Base-by-base conservation (phyloP, 2,888 invertebrate genomes). In the Ctenicera cuprea region DNA sequence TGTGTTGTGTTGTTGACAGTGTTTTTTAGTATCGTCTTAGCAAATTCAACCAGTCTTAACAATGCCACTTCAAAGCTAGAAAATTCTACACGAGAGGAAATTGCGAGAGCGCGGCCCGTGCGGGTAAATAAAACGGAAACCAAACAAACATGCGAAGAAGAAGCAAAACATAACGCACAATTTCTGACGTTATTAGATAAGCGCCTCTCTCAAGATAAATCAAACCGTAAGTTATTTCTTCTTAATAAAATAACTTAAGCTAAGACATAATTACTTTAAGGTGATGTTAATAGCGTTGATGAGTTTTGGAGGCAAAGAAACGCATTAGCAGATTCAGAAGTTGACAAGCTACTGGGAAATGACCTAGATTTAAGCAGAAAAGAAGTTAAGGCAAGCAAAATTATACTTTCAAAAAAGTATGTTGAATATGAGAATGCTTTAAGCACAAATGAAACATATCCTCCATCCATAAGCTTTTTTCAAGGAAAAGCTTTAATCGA, bases 381-480 rank as follows among this genome's bases (percentile, higher is more conserved):
- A 16, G 78, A 78, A 72, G 2, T 73, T 41, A 33, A 45, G 1
- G 76, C 75, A 0, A 78, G 76, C 54, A 43, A 68, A 33, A 26
- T 38, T 5, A 61, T 78, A 20, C 73, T 76, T 71, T 38, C 41
- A 1, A 59, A 38, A 3, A 78, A 78, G 64, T 52, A 12, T n/a
- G 33, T 50, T 14, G 78, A 78, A 71, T 62, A 73, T 14, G 62
- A 68, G n/a, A 18, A 33, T 8, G 76, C 54, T 30, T 3, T 26
- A 33, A 33, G 33, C 7, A 59, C 61, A 16, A 22, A 41, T 4
- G 78, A 61, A 14, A 11, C 22, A 93, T 90, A 82, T 89, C 90
- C 37, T 90, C 93, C 3, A 89, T 92, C 0, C 88, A 88, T 14
- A 20, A 92, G 92, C 81, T 92, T 91, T 79, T 90, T 94, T 80